phyloP scores from a whole-genome alignment of 2,888 invertebrate species.

The Coelinius sp. region DNA sequence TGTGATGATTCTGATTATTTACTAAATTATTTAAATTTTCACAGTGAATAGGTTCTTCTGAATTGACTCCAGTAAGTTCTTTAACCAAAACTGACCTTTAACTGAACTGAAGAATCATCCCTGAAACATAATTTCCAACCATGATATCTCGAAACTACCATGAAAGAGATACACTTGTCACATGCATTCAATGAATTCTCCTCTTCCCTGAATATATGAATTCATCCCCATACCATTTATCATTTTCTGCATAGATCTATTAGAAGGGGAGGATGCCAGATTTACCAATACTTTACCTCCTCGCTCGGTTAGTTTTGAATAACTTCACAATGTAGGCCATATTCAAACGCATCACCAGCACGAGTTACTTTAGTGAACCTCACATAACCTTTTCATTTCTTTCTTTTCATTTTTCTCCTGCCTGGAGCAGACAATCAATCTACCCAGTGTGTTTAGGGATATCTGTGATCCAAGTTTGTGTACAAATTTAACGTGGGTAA shows the following conservation, averaged over 20 bases:
- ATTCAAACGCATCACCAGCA: constrained; percentile 10
- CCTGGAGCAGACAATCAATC: constrained; percentile 2
- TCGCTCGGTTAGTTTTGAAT: constrained; percentile 5
- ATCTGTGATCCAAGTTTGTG: constrained; percentile 7
- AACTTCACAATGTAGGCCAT: constrained; percentile 5
- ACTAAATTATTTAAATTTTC: too few species aligned
- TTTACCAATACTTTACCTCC: neutral
- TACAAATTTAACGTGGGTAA: constrained; percentile 15
- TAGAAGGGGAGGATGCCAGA: neutral
- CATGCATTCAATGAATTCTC: constrained; percentile 6
- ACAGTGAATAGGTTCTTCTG: too few species aligned
- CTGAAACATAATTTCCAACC: neutral
- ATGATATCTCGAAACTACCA: neutral
- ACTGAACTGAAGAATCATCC: too few species aligned
- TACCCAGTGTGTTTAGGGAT: neutral
- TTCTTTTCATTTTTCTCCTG: neutral
- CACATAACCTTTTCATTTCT: neutral
- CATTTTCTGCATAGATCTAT: neutral
- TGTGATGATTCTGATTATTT: neutral
- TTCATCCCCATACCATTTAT: constrained; percentile 1
- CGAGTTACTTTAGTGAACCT: constrained; percentile 9
- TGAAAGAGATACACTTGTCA: constrained; percentile 15
- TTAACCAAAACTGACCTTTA: too few species aligned
- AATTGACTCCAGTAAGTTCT: too few species aligned
- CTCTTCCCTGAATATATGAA: constrained; percentile 1